phyloP scores from a whole-genome alignment of 2,888 invertebrate genomes.

The Helleia helle region DNA sequence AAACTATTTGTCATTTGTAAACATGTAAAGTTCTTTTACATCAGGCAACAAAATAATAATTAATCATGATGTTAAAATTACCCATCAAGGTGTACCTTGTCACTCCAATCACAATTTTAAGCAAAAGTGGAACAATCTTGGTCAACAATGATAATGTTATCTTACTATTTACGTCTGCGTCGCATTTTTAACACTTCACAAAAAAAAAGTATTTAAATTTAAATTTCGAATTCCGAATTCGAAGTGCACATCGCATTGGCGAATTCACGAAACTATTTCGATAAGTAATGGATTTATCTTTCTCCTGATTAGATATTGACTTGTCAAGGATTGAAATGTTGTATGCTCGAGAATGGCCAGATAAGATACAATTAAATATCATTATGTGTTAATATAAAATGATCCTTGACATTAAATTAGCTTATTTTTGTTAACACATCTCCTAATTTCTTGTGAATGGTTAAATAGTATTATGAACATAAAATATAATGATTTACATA shows the following conservation, averaged over 20 bases:
- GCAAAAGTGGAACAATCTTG: constrained; percentile 49
- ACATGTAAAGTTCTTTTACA: no score
- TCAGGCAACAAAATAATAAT: no score
- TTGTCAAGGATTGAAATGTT: constrained; percentile 51
- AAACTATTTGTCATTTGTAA: no score
- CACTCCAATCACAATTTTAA: constrained; percentile 35
- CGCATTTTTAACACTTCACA: constrained; percentile 48
- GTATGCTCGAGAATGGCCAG: constrained; percentile 12
- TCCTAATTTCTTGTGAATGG: no score
- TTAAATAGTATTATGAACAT: no score
- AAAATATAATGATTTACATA: no score
- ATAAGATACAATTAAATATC: constrained; percentile 22
- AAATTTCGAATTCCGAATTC: neutral
- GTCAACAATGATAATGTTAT: constrained; percentile 51
- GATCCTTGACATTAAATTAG: constrained; percentile 3
- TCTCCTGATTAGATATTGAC: constrained; percentile 57
- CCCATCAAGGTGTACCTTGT: constrained; percentile 34
- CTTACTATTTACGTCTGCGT: constrained; percentile 58
- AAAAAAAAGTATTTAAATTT: constrained; percentile 13
- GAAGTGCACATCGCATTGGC: constrained; percentile 23
- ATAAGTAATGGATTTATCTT: constrained; percentile 53
- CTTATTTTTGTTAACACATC: no score
- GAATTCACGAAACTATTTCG: constrained; percentile 49
- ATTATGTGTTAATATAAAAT: neutral
- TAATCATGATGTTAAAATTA: constrained; percentile 18